A percentile compares a stretch with the other conserved stretches of the same genome.
Conservation (phyloP, 2,888 invertebrate genomes). For the Nomada ruficornis region DNA sequence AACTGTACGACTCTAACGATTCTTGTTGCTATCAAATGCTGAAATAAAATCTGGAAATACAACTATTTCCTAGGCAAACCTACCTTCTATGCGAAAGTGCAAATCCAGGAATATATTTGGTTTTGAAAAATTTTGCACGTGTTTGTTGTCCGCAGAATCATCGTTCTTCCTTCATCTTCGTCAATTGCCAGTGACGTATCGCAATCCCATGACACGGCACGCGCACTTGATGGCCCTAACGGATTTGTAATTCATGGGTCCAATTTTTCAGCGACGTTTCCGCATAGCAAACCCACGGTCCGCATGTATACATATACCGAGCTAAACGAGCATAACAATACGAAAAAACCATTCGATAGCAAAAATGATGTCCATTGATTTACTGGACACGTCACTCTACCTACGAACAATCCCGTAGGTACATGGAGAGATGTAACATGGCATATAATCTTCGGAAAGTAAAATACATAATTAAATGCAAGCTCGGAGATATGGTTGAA, state of each 20-base stretch:
- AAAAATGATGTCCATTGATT: slow-evolving; percentile 10
- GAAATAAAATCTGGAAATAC: background rate
- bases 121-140: background rate
- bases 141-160: slow-evolving; percentile 11
- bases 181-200: slow-evolving; percentile 24
- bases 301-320: background rate
- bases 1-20: too few species aligned
- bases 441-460: too few species aligned
- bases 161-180: slow-evolving; percentile 17
- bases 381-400: background rate
- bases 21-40: background rate
- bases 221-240: slow-evolving; percentile 32
- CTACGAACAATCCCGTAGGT: background rate
- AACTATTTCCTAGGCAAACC: too few species aligned
- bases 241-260: slow-evolving; percentile 31
- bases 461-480: background rate
- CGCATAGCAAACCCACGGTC: slow-evolving; percentile 13
- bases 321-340: slow-evolving; percentile 9
- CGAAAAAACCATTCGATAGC: background rate
- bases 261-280: slow-evolving; percentile 29
- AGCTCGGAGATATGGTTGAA: background rate
- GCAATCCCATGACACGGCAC: slow-evolving; percentile 24
- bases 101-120: slow-evolving; percentile 4
- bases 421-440: too few species aligned
- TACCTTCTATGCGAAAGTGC: background rate